Conservation (phyloP, 2,888 invertebrate genomes). For the Athrips mouffetella region DNA sequence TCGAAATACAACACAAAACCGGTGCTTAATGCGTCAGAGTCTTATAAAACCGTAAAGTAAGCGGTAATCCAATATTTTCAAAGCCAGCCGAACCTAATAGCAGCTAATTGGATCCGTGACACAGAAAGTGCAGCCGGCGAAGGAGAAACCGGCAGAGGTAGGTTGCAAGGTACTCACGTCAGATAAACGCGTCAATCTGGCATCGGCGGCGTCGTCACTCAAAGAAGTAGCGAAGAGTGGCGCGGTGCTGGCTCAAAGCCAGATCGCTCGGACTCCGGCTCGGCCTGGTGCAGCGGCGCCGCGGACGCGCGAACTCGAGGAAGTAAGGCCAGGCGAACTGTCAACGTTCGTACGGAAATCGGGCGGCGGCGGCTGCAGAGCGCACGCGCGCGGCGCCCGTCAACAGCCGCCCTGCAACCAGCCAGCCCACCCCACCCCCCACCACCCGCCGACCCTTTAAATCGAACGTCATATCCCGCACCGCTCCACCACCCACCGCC, state of each 20-base stretch:
- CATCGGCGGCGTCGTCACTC: conserved; percentile 47
- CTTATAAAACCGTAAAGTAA: conserved; percentile 7
- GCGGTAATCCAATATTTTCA: conserved; percentile 6
- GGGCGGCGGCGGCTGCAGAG: conserved; percentile 68
- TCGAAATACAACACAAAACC: not conserved
- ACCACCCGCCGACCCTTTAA: conserved; percentile 66
- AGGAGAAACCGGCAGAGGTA: conserved; percentile 11
- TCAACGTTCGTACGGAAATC: conserved; percentile 80
- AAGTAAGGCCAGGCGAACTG: conserved; percentile 79
- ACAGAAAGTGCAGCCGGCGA: conserved; percentile 20
- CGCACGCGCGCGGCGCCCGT: conserved; percentile 78
- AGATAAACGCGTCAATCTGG: conserved; percentile 50
- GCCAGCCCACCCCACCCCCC: conserved; percentile 38
- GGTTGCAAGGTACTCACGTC: conserved; percentile 49
- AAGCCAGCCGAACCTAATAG: not conserved
- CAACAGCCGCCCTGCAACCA: conserved; percentile 74
- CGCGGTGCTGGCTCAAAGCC: conserved; percentile 32
- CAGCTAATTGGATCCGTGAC: conserved; percentile 14
- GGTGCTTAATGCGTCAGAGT: conserved; percentile 14
- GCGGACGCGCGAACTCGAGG: conserved; percentile 73
- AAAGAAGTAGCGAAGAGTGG: conserved; percentile 34
- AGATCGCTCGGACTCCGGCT: conserved; percentile 10
- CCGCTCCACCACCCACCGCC: conserved; percentile 47
- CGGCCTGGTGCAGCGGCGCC: conserved; percentile 49
- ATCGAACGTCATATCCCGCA: conserved; percentile 77